Evolutionary conservation across 1,140 invertebrate species (phyloP), one percentile per base, ranked within the genome.

Genomic region (Lysiphlebus fabarum): DNA sequence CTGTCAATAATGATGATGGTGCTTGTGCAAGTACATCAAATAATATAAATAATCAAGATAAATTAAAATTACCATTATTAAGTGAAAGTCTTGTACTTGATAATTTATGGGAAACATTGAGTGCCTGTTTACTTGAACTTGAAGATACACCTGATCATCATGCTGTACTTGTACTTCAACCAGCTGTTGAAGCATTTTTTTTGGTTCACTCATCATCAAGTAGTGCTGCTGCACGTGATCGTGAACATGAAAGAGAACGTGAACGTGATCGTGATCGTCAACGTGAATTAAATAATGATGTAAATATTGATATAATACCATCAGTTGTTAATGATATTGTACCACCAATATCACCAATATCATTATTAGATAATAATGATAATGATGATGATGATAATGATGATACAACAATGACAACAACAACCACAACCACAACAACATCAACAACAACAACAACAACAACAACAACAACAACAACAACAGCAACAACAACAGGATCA

Each of bases 161-260:
- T 80, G 93, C 93, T 40, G 93, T 96, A 6, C 81, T 96, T n/a
- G 90, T 95, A 36, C 78, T 96, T 51, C 93, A 94, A 79, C 91
- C 93, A 12, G 90, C 93, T 5, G 93, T 96, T 8, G 94, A 96
- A 74, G 91, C 92, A 14, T 95, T 95, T 78, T 95, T 95, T 81
- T 79, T 94, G 17, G 91, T 95, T 7, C 91, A 95, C 72, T 90
- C 91, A 11, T 86, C 88, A 26, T 80, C 82, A 62, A 85, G 70
- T 70, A 75, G 65, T 7, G 11, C 47, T 3, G 70, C 63, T 4
- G 70, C 70, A n/a, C 69, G 70, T 6, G 17, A 26, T 26, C 17
- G 17, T 26, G 17, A 26, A 26, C 17, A 4, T 26, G 17, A 65
- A 43, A 66, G 76, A 5, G 78, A 79, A 33, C 67, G 17, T 26